These are phyloP conservation scores for Timandra comae DNA, from an alignment of 2,888 invertebrate genomes.

Conservation along the genomic window DNA sequence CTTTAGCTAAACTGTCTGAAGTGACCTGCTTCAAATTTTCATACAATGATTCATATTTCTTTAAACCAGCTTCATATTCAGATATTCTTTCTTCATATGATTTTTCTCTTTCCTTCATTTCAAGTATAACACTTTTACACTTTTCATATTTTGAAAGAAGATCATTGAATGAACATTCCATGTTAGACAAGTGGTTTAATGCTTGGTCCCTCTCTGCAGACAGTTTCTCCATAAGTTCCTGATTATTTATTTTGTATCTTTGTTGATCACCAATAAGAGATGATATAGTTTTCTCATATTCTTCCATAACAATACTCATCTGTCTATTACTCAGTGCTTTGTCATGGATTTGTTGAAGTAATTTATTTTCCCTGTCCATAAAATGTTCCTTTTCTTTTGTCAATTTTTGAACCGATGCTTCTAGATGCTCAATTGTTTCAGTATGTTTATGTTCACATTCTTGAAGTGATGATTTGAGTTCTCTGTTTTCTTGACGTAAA, in stretches of 20 bases:
- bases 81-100: slow-evolving; percentile 80
- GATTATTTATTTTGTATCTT: slow-evolving; percentile 73
- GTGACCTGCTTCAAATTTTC: slow-evolving; percentile 90
- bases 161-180: slow-evolving; percentile 80
- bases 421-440: slow-evolving; percentile 46
- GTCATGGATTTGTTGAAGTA: slow-evolving; percentile 53
- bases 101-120: slow-evolving; percentile 79
- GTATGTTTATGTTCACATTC: slow-evolving; percentile 47
- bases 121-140: slow-evolving; percentile 74
- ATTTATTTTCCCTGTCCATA: slow-evolving; percentile 44
- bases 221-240: slow-evolving; percentile 64
- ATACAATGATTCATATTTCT: slow-evolving; percentile 87
- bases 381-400: slow-evolving; percentile 48
- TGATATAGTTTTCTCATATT: slow-evolving; percentile 87
- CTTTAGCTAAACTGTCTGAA: slow-evolving; percentile 83
- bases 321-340: slow-evolving; percentile 59
- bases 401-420: slow-evolving; percentile 50
- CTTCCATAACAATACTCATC: slow-evolving; percentile 83
- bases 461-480: slow-evolving; percentile 50
- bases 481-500: slow-evolving; percentile 56
- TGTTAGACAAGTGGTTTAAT: slow-evolving; percentile 74
- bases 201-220: slow-evolving; percentile 76
- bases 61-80: slow-evolving; percentile 82
- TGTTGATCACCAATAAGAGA: slow-evolving; percentile 84
- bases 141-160: slow-evolving; percentile 79